Base-by-base conservation (phyloP, 1,140 invertebrate species). In the Akabosia matsudoensis region DNA sequence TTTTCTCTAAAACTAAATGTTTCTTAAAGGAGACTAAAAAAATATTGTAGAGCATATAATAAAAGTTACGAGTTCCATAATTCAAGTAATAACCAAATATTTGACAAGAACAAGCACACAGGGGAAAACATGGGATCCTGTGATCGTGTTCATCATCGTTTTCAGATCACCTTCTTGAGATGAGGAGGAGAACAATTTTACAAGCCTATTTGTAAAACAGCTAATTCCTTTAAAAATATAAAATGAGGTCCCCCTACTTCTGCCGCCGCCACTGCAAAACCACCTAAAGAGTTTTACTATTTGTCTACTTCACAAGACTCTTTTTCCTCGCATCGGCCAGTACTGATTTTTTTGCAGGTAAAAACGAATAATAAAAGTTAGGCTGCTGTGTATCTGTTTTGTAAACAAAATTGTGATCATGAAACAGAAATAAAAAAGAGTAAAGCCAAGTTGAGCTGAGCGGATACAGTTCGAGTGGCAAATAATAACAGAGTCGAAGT, bases 61-160 rank as follows among this genome's bases (percentile, higher is more conserved):
- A 67, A 67, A 67, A 67, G 28, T 67, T 67, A 67, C 61, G 61
- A 67, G 26, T 67, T 67, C 31, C 61, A 67, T 67, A 67, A 67
- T 30, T 67, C 61, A 67, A 30, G 31, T 67, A 67, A 67, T 67
- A 67, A 67, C 26, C 61, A 67, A 67, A 67, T 67, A 67, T 67
- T 67, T 67, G 61, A 67, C 61, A 67, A 67, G 30, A 67, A 67
- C 61, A 67, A 67, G 61, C 61, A 67, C 54, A 61, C 54, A 61
- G 61, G 22, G 28, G 22, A 67, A 67, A 31, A 28, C 13, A 67
- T 2, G 28, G 31, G 24, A 3, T 30, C 61, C 10, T 22, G n/a
- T 61, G n/a, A 14, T 61, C 7, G 24, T 7, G 7, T 16, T 61
- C 14, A 61, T 61, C 24, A 61, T 61, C 37, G 18, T 45, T 45